phyloP scores from a whole-genome alignment of 2,797 vertebrate genomes.

The Myotis daubentonii region DNA sequence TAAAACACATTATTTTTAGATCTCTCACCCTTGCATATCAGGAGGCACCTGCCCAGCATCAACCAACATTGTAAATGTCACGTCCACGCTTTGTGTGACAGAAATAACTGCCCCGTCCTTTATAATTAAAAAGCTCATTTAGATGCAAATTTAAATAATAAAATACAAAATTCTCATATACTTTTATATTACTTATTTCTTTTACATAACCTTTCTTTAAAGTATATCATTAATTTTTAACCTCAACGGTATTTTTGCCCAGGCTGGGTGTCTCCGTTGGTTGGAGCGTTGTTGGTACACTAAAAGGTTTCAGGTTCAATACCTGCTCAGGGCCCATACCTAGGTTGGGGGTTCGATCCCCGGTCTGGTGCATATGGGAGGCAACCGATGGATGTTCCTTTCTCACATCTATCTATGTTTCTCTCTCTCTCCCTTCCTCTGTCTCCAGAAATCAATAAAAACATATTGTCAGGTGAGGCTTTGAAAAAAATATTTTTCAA shows the following conservation, averaged over 20 bases:
- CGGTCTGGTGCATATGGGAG: neutral
- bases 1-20: slow-evolving; percentile 16
- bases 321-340: neutral
- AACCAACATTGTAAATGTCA: neutral
- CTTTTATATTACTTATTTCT: neutral
- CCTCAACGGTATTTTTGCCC: neutral
- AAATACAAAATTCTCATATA: neutral
- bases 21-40: neutral
- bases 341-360: neutral
- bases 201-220: neutral
- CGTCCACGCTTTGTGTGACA: neutral
- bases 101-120: neutral
- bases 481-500: neutral
- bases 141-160: neutral
- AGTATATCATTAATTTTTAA: slow-evolving; percentile 23
- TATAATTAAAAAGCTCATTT: neutral
- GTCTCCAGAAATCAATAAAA: neutral
- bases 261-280: neutral
- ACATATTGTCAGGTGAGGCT: neutral
- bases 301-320: neutral
- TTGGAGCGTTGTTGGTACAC: neutral
- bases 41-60: neutral
- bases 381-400: neutral
- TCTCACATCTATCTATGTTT: neutral
- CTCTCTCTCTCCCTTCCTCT: neutral